Evolutionary conservation across 2,888 invertebrate species (phyloP).

Genomic region (Malthinus flaveolus): DNA sequence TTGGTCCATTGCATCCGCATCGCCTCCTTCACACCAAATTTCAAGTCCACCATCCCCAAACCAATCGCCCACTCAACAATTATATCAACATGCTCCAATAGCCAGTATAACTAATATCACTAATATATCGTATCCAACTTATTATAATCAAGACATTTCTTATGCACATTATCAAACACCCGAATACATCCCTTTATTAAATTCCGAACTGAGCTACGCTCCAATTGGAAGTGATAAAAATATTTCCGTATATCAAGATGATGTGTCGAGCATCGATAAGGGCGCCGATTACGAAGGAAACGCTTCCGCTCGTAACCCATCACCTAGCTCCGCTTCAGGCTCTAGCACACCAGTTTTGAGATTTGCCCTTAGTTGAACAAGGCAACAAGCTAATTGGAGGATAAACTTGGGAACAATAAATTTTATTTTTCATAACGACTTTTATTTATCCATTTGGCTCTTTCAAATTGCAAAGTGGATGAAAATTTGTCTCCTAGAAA

Average conservation of each 20-base stretch:
- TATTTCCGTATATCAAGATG: slow-evolving; percentile 43
- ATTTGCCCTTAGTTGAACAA: slow-evolving; percentile 22
- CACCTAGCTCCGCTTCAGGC: slow-evolving; percentile 43
- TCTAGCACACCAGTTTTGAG: slow-evolving; percentile 36
- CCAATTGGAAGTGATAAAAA: slow-evolving; percentile 35
- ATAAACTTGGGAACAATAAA: no score
- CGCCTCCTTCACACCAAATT: slow-evolving; percentile 51
- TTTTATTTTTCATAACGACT: no score
- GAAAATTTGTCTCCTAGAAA: no score
- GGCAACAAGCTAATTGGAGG: neutral
- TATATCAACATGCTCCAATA: slow-evolving; percentile 49
- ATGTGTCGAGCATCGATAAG: slow-evolving; percentile 39
- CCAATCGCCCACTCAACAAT: slow-evolving; percentile 52
- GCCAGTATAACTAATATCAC: slow-evolving; percentile 48
- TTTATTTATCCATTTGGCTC: no score
- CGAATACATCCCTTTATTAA: slow-evolving; percentile 49
- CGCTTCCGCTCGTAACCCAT: slow-evolving; percentile 33
- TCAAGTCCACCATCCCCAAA: slow-evolving; percentile 49
- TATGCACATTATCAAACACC: slow-evolving; percentile 49
- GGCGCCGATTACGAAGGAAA: slow-evolving; percentile 40
- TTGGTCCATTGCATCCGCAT: slow-evolving; percentile 54
- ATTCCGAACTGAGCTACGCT: slow-evolving; percentile 42
- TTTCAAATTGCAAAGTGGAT: no score
- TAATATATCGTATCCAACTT: slow-evolving; percentile 48
- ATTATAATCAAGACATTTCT: slow-evolving; percentile 48